Evolutionary conservation across 2,888 invertebrate genomes (phyloP).

Genomic region (Caenorhabditis becei): DNA sequence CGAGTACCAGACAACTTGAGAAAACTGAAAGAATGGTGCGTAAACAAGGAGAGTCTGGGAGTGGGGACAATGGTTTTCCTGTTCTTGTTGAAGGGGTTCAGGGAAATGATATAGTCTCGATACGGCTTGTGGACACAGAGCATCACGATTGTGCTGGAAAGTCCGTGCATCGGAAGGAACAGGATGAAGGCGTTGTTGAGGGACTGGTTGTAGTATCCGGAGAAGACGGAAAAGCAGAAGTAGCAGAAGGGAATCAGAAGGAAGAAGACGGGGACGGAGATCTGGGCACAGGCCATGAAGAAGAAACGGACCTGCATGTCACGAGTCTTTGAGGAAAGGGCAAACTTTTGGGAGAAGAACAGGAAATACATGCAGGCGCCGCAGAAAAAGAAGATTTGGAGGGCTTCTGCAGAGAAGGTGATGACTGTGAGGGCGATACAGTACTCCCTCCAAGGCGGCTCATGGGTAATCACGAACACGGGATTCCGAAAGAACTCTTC

Average conservation of each 20-base stretch:
- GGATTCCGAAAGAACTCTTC: slow-evolving; percentile 25
- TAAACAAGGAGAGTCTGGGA: too few relatives aligned
- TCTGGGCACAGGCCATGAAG: slow-evolving; percentile 1
- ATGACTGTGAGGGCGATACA: slow-evolving; percentile 2
- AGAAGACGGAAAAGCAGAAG: slow-evolving; percentile 22
- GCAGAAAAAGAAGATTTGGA: slow-evolving; percentile 15
- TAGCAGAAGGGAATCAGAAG: slow-evolving; percentile 14
- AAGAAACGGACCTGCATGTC: slow-evolving; percentile 15
- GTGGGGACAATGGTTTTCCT: too few relatives aligned
- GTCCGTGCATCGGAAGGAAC: slow-evolving; percentile 14
- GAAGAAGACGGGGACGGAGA: slow-evolving; percentile 15
- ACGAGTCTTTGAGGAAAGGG: slow-evolving; percentile 14
- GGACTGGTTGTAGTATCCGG: slow-evolving; percentile 20
- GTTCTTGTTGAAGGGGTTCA: too few relatives aligned
- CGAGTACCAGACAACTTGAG: too few relatives aligned
- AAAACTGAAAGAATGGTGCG: too few relatives aligned
- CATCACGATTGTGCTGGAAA: slow-evolving; percentile 17
- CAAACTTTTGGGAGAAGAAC: slow-evolving; percentile 12
- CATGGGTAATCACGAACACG: slow-evolving; percentile 7
- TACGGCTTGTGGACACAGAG: slow-evolving; percentile 12
- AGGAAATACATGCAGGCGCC: slow-evolving; percentile 13
- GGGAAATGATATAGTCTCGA: slow-evolving; percentile 5
- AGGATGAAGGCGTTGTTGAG: slow-evolving; percentile 21
- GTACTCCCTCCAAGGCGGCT: slow-evolving; percentile 14
- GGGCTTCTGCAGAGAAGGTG: slow-evolving; percentile 12